Base-by-base conservation (phyloP, 2,888 invertebrate species). In the Anoplius nigerrimus region DNA sequence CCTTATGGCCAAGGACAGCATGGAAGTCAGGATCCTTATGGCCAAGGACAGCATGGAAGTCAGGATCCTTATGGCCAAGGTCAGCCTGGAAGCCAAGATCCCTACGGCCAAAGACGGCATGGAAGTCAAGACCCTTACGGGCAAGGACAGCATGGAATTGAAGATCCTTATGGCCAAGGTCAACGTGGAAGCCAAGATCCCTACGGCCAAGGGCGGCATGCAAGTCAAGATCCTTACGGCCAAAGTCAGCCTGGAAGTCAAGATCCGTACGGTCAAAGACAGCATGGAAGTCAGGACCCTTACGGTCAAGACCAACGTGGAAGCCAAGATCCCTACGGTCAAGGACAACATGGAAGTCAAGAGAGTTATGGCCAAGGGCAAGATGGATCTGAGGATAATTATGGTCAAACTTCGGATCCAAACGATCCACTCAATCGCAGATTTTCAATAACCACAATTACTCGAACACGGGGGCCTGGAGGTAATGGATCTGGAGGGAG, bases 401-500 rank as follows among this genome's bases (percentile, higher is more conserved):
- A 71, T 6, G 54, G 20, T n/a, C 53, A 0, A 15, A n/a, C n/a
- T n/a, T n/a, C n/a, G n/a, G n/a, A n/a, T n/a, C 42, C 6, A 13
- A 42, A 6, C 42, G 6, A n/a, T 24, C n/a, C 16, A 22, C 1
- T 42, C 13, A 6, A 6, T 13, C 13, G 56, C 61, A 2, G 11
- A 62, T 46, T n/a, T n/a, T n/a, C 16, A 59, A 11, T 57, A 55
- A 15, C 48, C 59, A 45, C 34, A 61, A n/a, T 55, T 69, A 56
- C 73, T 69, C 13, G 55, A 62, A n/a, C n/a, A n/a, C n/a, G n/a
- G 13, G 73, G 78, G 48, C 69, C 73, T n/a, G 73, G 64, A 0
- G 74, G 71, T 1, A 63, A 73, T 3, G 80, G 79, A 2, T 59
- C 61, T 4, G 72, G 75, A 27, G 81, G 76, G 0, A 79, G 69